These are phyloP conservation scores for Coregonus sp. DNA, from an alignment of 2,797 vertebrate species.

Conservation along the genomic window DNA sequence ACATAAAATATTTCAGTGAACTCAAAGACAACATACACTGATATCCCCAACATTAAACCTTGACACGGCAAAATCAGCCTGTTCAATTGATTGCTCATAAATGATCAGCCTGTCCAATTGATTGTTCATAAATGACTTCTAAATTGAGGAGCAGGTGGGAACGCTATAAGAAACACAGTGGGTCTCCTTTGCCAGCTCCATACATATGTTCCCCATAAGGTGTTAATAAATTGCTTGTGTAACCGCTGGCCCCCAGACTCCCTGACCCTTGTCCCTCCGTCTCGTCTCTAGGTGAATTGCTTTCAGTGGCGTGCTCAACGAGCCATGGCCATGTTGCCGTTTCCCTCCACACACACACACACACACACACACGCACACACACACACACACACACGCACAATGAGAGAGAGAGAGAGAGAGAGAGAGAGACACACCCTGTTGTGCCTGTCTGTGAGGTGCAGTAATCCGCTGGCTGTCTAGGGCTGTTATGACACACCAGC, in stretches of 20 bases:
- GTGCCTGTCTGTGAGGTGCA: conserved; percentile 19
- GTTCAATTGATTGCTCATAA: neutral
- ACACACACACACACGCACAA: no score
- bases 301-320: conserved; percentile 71
- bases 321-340: conserved; percentile 72
- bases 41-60: no score
- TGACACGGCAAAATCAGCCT: no score
- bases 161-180: conserved; percentile 16
- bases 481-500: conserved; percentile 59
- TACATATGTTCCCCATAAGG: conserved; percentile 65
- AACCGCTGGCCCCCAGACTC: conserved; percentile 50
- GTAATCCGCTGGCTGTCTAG: conserved; percentile 60
- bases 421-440: neutral
- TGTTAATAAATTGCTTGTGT: conserved; percentile 71
- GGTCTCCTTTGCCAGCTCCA: conserved; percentile 35
- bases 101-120: neutral
- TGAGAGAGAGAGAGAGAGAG: no score
- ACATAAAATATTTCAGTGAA: no score
- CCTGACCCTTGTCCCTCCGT: conserved; percentile 63
- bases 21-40: no score
- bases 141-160: conserved; percentile 28
- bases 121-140: neutral
- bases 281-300: conserved; percentile 56
- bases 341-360: conserved; percentile 34
- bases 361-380: no score